phyloP scores from a whole-genome alignment of 1,140 invertebrate genomes.

The Capitella teleta region DNA sequence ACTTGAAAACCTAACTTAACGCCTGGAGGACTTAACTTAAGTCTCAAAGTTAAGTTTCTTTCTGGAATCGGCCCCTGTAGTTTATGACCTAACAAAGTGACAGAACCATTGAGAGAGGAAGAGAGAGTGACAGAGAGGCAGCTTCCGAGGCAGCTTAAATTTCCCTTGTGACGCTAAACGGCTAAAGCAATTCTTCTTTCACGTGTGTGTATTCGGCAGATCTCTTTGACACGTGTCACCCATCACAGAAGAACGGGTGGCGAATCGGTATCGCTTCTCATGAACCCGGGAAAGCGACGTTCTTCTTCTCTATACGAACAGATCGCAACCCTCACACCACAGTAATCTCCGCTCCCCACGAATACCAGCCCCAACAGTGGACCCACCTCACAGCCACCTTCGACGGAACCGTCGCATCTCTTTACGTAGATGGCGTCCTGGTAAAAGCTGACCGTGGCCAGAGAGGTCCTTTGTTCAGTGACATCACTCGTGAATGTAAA shows the following conservation, averaged over 20 bases:
- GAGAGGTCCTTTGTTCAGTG: not conserved
- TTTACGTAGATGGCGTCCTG: slow-evolving; percentile 1
- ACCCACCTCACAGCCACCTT: not conserved
- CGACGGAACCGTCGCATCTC: not conserved
- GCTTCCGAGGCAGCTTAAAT: too few species aligned
- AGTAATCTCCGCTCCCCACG: not conserved
- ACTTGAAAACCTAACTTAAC: too few species aligned
- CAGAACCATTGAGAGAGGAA: too few species aligned
- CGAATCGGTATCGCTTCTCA: not conserved
- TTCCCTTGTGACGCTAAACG: too few species aligned
- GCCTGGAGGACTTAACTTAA: too few species aligned
- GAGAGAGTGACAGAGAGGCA: too few species aligned
- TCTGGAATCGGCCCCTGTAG: too few species aligned
- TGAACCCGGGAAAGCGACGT: not conserved
- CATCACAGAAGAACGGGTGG: not conserved
- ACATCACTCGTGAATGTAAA: not conserved
- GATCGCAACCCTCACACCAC: not conserved
- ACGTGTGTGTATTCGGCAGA: too few species aligned
- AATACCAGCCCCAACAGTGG: not conserved
- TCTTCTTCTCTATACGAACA: not conserved
- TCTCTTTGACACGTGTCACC: not conserved
- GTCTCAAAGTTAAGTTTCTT: too few species aligned
- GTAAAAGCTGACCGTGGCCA: not conserved
- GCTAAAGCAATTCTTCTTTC: too few species aligned
- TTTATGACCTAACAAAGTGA: too few species aligned